Evolutionary conservation across 2,113 vertebrate species (phyloP), one percentile per base, ranked within the genome.

Genomic region (Plectropomus leopardus): DNA sequence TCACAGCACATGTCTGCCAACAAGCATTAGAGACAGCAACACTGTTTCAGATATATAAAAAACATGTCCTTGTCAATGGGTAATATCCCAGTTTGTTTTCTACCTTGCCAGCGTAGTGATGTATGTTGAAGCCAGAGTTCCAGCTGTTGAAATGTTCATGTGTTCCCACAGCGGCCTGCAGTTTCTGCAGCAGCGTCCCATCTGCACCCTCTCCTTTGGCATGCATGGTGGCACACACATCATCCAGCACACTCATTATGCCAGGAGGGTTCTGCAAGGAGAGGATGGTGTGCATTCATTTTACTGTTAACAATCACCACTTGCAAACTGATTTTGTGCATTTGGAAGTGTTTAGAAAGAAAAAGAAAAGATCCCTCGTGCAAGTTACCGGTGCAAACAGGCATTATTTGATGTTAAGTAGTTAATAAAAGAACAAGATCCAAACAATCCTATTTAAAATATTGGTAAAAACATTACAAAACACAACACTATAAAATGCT

Each of bases 101-200:
- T 84, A 98, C 98, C 93, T 99, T 99, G 84, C 98, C 98, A 1
- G 98, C 98, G 0, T 99, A 99, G 94, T 99, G 98, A 92, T 99
- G 98, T 85, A 99, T 95, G 87, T 99, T 58, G 1, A 99, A 99
- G 61, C 98, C 98, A 0, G 96, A 93, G 90, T 83, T 99, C 96
- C 97, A 99, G 95, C 93, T 98, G 94, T 98, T 99, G 93, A 99
- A 99, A 89, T 99, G 98, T 61, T 99, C 97, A 0, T 99, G 98
- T 0, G 90, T 96, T 28, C 98, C 97, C 85, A 99, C 97, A 0
- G 97, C 96, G 0, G 93, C 96, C 92, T 98, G 97, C 70, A 99
- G 95, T 87, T 99, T 99, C 94, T 99, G 98, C 87, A 99, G 93
- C 76, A 99, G 92, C 0, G 96, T 99, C 78, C 95, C 94, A 70